Conservation (phyloP, 2,888 invertebrate species). For the Neoascia interrupta region DNA sequence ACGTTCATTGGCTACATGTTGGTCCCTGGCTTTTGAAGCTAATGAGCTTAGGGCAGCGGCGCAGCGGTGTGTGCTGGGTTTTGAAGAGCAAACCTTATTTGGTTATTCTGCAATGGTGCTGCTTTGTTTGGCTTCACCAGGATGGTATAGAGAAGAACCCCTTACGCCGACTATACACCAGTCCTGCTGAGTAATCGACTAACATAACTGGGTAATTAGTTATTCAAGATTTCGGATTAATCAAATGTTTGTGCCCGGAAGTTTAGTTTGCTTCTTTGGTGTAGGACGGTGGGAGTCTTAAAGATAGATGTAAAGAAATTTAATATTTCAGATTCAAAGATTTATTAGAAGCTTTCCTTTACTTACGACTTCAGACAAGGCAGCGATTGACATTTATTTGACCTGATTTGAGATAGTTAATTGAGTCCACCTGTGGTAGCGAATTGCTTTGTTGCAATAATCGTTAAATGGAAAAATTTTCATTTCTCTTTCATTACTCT, state of each 20-base stretch:
- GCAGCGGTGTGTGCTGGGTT: neutral
- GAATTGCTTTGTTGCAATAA: neutral
- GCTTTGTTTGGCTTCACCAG: slow-evolving; percentile 9
- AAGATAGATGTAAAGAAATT: slow-evolving; percentile 10
- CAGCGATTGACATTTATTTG: no score
- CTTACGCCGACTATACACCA: no score
- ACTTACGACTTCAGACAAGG: neutral
- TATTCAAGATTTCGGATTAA: slow-evolving; percentile 67
- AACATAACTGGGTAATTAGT: slow-evolving; percentile 56
- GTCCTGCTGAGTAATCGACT: slow-evolving; percentile 36
- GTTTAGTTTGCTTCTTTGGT: neutral
- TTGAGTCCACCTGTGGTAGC: neutral
- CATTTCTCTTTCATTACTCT: no score
- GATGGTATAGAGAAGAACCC: no score
- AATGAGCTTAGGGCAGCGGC: slow-evolving; percentile 47
- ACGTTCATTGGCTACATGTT: slow-evolving; percentile 61
- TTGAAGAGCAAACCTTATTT: slow-evolving; percentile 1
- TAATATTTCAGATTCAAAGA: neutral
- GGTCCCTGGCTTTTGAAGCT: slow-evolving; percentile 55
- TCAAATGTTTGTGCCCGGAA: slow-evolving; percentile 49
- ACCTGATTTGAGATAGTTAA: no score
- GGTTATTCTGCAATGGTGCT: slow-evolving; percentile 25
- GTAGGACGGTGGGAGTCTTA: neutral
- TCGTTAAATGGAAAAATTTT: no score
- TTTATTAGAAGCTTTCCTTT: neutral